Evolutionary conservation across 2,888 invertebrate species (phyloP).

Genomic region (Dolichomitus sp.): DNA sequence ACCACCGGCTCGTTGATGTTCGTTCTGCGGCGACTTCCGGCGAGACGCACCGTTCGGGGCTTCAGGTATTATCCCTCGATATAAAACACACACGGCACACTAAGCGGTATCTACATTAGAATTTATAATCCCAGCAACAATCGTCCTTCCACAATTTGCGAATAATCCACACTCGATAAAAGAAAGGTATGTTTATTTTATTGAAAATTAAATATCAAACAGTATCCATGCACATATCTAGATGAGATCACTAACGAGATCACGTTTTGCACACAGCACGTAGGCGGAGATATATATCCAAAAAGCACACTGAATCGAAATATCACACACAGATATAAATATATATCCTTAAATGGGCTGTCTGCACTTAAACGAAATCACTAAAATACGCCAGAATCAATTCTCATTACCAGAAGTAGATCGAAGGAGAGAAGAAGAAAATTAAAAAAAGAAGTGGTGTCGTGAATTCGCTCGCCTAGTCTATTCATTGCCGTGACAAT

Average conservation of each 20-base stretch:
- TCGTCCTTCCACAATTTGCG: neutral
- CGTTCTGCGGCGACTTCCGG: slow-evolving; percentile 17
- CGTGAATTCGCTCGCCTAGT: neutral
- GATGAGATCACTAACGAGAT: slow-evolving; percentile 13
- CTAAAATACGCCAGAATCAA: neutral
- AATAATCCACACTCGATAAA: neutral
- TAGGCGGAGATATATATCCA: neutral
- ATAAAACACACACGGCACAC: neutral
- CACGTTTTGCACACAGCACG: neutral
- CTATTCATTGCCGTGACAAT: neutral
- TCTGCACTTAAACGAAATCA: neutral
- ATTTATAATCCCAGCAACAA: neutral
- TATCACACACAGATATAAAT: slow-evolving; percentile 11
- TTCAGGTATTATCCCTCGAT: slow-evolving; percentile 29
- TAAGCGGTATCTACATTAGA: neutral
- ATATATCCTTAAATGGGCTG: neutral
- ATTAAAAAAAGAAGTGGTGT: neutral
- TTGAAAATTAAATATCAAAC: neutral
- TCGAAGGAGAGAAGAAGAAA: neutral
- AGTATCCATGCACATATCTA: neutral
- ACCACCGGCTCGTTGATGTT: neutral
- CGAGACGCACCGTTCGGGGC: slow-evolving; percentile 21
- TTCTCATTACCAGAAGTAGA: neutral
- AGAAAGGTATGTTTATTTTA: neutral
- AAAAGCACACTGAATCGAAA: neutral